Evolutionary conservation across 2,113 vertebrate genomes (phyloP).

Genomic region (Ailuropoda melanoleuca): DNA sequence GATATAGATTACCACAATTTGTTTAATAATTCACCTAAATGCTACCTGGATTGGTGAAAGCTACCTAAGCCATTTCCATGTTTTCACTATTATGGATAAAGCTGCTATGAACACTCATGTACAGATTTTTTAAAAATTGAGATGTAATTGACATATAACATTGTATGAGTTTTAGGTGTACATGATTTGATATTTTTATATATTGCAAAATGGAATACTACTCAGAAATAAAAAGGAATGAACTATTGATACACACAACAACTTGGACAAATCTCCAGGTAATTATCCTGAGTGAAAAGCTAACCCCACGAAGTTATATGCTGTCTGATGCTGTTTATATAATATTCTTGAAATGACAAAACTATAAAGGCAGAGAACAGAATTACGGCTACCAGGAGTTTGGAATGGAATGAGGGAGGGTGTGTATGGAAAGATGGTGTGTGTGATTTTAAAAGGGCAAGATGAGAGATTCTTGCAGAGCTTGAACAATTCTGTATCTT

Average conservation of each 20-base stretch:
- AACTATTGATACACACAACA: not conserved
- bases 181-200: not conserved
- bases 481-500: not conserved
- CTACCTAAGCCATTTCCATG: not conserved
- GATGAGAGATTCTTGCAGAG: not conserved
- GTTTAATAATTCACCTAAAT: not conserved
- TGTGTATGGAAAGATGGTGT: not conserved
- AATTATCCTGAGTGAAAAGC: not conserved
- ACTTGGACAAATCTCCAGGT: not conserved
- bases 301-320: not conserved
- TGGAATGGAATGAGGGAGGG: not conserved
- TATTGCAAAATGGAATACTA: not conserved
- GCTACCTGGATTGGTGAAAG: not conserved
- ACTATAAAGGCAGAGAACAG: not conserved
- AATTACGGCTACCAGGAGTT: not conserved
- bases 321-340: not conserved
- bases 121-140: not conserved
- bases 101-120: not conserved
- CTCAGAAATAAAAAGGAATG: not conserved
- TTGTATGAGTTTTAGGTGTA: not conserved
- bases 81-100: not conserved
- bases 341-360: slow-evolving; percentile 13
- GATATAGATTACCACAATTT: not conserved
- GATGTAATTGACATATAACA: not conserved
- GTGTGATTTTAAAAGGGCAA: not conserved